Conservation (phyloP, 2,113 vertebrate genomes). For the Strix uralensis region DNA sequence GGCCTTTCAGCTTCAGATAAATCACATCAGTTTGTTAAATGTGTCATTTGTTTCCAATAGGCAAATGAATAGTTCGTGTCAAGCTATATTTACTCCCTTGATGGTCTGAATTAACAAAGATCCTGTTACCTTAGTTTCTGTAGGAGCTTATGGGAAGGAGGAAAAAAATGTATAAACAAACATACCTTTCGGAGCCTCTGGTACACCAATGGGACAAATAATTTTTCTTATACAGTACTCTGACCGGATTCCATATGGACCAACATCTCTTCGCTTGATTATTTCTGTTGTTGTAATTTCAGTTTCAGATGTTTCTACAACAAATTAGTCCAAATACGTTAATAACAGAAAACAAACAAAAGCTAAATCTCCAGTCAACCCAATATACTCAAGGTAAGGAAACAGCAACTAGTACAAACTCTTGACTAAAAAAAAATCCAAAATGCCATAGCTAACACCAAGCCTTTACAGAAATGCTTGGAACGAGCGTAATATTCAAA, state of each 20-base stretch:
- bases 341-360: not conserved
- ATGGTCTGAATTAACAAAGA: not conserved
- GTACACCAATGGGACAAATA: slow-evolving; percentile 96
- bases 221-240: slow-evolving; percentile 99
- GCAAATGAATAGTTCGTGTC: not conserved
- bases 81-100: not conserved
- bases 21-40: not conserved
- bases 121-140: slow-evolving; percentile 5
- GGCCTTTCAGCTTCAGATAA: not conserved
- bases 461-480: not conserved
- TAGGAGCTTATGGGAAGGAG: not conserved
- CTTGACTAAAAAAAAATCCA: not conserved
- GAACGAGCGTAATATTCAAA: not conserved
- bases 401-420: not conserved
- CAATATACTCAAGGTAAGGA: not conserved
- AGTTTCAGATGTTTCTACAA: slow-evolving; percentile 93
- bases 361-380: not conserved
- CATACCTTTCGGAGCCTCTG: slow-evolving; percentile 95
- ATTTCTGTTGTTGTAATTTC: slow-evolving; percentile 99
- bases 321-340: slow-evolving; percentile 20
- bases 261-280: slow-evolving; percentile 96
- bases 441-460: not conserved
- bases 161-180: not conserved
- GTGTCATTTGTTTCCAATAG: not conserved
- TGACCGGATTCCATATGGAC: slow-evolving; percentile 94